Conservation (phyloP, 2,113 vertebrate species). For the Todiramphus saurophagus region DNA sequence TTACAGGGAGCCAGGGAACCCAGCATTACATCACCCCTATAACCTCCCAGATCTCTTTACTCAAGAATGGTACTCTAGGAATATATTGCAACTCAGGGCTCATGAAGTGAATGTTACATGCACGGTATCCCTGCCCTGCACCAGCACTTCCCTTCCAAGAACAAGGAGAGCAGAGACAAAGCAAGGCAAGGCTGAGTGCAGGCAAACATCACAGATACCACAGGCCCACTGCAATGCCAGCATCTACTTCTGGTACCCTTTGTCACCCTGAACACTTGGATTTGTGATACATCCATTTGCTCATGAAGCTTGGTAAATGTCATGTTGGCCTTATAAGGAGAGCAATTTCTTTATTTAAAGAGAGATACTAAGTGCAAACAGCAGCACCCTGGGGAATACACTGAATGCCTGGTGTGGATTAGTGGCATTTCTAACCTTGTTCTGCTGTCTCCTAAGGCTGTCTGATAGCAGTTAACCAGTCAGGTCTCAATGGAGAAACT, state of each 20-base stretch:
- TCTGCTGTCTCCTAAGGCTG: not conserved
- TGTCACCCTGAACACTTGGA: not conserved
- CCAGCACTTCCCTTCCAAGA: not conserved
- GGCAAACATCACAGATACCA: not conserved
- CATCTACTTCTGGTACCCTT: not conserved
- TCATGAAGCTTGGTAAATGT: not conserved
- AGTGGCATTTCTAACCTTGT: conserved; percentile 8
- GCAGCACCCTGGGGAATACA: not conserved
- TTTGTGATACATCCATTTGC: not conserved
- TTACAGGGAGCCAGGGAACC: too few species aligned
- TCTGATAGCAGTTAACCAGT: not conserved
- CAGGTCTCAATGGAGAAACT: not conserved
- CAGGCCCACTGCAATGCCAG: not conserved
- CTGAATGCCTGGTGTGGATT: not conserved
- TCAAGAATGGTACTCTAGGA: not conserved
- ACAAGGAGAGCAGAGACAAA: not conserved
- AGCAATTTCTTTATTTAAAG: conserved; percentile 12
- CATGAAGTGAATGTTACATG: not conserved
- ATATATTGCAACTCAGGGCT: not conserved
- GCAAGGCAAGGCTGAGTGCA: not conserved
- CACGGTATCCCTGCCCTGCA: not conserved
- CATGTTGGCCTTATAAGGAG: not conserved
- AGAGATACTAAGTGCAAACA: not conserved
- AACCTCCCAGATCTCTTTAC: not conserved
- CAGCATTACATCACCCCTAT: not conserved